These are phyloP conservation scores for Chironomus tentans DNA, from an alignment of 2,888 invertebrate species.

Conservation along the genomic window DNA sequence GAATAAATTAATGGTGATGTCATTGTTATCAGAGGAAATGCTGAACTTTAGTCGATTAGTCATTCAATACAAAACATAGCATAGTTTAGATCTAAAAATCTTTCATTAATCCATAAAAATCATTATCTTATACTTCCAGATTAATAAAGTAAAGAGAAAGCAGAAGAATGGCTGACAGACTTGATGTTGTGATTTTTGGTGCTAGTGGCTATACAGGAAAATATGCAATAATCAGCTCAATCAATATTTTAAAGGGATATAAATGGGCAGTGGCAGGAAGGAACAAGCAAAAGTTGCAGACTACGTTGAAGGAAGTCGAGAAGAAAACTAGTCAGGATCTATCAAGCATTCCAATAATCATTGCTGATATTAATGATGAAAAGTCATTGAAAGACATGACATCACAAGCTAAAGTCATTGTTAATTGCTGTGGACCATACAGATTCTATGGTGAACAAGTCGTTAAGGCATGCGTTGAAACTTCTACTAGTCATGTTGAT, in stretches of 20 bases:
- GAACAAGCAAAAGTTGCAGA: conserved; percentile 44
- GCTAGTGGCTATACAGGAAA: conserved; percentile 92
- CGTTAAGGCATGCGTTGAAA: conserved; percentile 66
- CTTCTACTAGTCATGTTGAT: conserved; percentile 80
- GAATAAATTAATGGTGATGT: background rate
- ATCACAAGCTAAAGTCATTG: conserved; percentile 60
- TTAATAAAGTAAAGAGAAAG: conserved; percentile 33
- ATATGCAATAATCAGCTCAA: conserved; percentile 62
- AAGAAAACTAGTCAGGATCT: conserved; percentile 45
- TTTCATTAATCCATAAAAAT: no score
- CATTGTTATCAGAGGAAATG: background rate
- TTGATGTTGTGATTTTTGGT: conserved; percentile 86
- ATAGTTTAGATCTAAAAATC: no score
- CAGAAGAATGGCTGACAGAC: conserved; percentile 34
- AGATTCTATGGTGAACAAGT: conserved; percentile 81
- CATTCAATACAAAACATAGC: background rate
- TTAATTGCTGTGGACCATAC: conserved; percentile 92
- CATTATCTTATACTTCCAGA: conserved; percentile 50
- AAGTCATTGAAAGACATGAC: conserved; percentile 75
- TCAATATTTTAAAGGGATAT: conserved; percentile 45
- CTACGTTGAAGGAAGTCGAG: conserved; percentile 43
- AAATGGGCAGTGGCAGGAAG: conserved; percentile 90
- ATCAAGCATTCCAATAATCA: conserved; percentile 54
- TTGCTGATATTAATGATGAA: conserved; percentile 69
- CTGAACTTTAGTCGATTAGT: background rate